Percentiles rank a stretch among this genome's conserved stretches.
Conservation (phyloP, 2,797 vertebrate genomes). For the Danio choprae region DNA sequence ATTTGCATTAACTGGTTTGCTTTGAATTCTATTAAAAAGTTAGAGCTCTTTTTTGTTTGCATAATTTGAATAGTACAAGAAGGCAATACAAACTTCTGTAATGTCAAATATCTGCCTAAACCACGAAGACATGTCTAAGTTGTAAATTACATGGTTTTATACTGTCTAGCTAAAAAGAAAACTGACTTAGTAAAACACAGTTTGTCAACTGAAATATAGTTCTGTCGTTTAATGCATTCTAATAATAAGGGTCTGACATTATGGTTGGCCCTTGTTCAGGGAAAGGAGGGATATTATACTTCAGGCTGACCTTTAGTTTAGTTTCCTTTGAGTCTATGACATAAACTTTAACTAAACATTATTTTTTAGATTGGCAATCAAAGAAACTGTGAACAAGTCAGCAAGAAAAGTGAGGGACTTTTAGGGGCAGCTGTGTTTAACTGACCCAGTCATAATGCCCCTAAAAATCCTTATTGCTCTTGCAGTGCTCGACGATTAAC, state of each 20-base stretch:
- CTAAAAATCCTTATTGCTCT: slow-evolving; percentile 99
- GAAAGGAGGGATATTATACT: slow-evolving; percentile 27
- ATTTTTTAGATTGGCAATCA: slow-evolving; percentile 7
- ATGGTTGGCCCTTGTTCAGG: neutral
- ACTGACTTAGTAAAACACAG: neutral
- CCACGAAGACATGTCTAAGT: neutral
- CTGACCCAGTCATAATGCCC: slow-evolving; percentile 99
- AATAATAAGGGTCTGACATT: slow-evolving; percentile 32
- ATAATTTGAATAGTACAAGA: slow-evolving; percentile 12
- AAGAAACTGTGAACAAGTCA: slow-evolving; percentile 72
- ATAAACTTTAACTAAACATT: neutral
- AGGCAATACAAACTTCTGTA: neutral
- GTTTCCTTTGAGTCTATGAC: slow-evolving; percentile 2
- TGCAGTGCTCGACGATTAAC: slow-evolving; percentile 86
- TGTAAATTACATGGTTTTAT: neutral
- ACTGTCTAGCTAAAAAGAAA: neutral
- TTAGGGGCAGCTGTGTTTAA: slow-evolving; percentile 99
- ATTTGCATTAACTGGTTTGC: neutral
- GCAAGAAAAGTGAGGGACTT: slow-evolving; percentile 99
- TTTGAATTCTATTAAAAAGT: slow-evolving; percentile 7
- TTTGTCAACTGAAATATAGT: slow-evolving; percentile 21
- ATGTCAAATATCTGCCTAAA: neutral
- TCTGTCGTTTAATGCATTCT: slow-evolving; percentile 24
- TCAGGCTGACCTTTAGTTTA: slow-evolving; percentile 11
- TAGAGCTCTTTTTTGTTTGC: slow-evolving; percentile 5